phyloP scores from a whole-genome alignment of 2,113 vertebrate genomes.

The Camarhynchus parvulus region DNA sequence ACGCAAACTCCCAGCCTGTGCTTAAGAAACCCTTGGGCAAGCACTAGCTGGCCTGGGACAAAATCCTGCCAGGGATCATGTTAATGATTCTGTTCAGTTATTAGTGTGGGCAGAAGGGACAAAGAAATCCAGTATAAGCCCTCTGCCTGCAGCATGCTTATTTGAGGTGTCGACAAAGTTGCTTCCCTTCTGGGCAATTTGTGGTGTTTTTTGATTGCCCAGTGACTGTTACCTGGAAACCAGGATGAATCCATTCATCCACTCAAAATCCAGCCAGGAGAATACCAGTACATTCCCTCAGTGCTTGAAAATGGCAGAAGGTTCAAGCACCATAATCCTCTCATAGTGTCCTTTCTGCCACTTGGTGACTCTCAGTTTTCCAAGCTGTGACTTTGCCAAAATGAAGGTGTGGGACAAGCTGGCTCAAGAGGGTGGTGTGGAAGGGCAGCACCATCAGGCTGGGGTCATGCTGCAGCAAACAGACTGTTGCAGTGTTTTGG shows the following conservation, averaged over 20 bases:
- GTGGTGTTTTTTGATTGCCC: neutral
- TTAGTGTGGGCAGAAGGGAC: neutral
- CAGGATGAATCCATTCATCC: neutral
- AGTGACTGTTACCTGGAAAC: neutral
- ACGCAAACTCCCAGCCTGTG: neutral
- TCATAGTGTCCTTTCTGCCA: neutral
- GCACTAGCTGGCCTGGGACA: neutral
- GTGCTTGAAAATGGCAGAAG: neutral
- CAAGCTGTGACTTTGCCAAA: neutral
- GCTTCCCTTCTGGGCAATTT: neutral
- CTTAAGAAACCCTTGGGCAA: neutral
- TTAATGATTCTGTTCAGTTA: neutral
- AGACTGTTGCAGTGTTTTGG: neutral
- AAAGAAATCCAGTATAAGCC: neutral
- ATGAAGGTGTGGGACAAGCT: neutral
- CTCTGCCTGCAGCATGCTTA: neutral
- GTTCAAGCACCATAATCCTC: neutral
- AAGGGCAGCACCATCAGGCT: neutral
- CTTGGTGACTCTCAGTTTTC: neutral
- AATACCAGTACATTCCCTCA: neutral
- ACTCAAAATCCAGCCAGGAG: neutral
- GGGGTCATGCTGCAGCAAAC: neutral
- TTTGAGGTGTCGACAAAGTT: neutral
- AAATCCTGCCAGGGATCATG: neutral
- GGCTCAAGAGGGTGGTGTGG: neutral